Evolutionary conservation across 2,113 vertebrate genomes (phyloP), one percentile per base, ranked within the genome.

Genomic region (Vombatus ursinus): DNA sequence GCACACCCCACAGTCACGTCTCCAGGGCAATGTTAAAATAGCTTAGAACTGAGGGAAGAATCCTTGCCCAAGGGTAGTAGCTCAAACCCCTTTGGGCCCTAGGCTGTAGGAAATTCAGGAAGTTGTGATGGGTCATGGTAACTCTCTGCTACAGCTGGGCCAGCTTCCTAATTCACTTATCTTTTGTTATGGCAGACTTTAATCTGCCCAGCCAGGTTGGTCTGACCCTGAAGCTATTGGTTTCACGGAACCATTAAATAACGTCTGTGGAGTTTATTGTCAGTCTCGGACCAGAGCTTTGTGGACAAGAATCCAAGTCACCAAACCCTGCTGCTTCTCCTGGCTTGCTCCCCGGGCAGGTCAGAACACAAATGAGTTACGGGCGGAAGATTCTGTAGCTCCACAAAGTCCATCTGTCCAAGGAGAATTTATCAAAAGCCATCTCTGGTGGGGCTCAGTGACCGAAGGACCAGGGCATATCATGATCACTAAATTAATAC

Each of bases 211-310:
- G 92, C 94, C 93, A 94, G 94, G 97, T 97, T 96, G 54, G 94
- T 50, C 50, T 94, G 95, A 95, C 92, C 90, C 47, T 11, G 25
- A 92, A 90, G 68, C 0, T 91, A 50, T 97, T 95, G 24, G 61
- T 93, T 9, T 95, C 48, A 91, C 92, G 91, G 96, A 94, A 91
- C 96, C 93, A 26, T 91, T 93, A 96, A 95, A 91, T 52, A 91
- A 77, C 95, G 89, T 90, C 49, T 31, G 7, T 50, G 49, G 8
- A 48, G 89, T 90, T 48, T 10, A 48, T 16, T 90, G 49, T 49
- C 48, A 90, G 9, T 14, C 47, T 50, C 26, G 48, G 9, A 90
- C 19, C 37, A 90, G 89, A 47, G n/a, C 25, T 44, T 90, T 8
- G 48, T 19, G 0, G 49, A 90, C 3, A 19, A 50, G 90, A 50